phyloP scores from a whole-genome alignment of 2,888 invertebrate species.

The Xiphydria camelus region DNA sequence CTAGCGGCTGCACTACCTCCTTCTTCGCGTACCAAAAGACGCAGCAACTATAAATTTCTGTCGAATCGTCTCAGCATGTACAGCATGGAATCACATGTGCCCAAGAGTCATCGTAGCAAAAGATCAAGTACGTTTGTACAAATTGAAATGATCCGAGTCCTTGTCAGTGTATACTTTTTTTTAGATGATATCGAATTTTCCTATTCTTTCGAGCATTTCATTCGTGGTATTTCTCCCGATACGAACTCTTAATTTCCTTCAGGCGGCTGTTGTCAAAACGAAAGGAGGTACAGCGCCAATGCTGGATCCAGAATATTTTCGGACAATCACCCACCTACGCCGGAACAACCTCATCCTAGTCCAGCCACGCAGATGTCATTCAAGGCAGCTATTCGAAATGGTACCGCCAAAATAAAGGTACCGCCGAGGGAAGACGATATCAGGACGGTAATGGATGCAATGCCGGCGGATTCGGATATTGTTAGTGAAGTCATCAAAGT shows the following conservation, averaged over 20 bases:
- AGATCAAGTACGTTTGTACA: conserved; percentile 31
- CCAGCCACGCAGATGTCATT: conserved; percentile 23
- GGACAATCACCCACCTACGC: conserved; percentile 21
- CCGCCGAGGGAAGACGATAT: conserved; percentile 50
- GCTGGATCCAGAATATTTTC: conserved; percentile 1
- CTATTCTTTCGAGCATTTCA: background rate
- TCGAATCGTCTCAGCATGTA: conserved; percentile 46
- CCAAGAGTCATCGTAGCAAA: conserved; percentile 33
- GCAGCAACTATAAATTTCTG: conserved; percentile 28
- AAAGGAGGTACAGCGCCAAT: conserved; percentile 1
- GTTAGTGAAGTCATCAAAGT: conserved; percentile 25
- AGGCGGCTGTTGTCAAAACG: conserved; percentile 4
- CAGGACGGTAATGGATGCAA: conserved; percentile 50
- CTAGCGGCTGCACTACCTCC: conserved; percentile 22
- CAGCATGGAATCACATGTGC: conserved; percentile 32
- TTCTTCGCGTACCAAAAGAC: conserved; percentile 26
- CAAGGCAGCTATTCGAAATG: conserved; percentile 23
- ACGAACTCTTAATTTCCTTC: too few species aligned
- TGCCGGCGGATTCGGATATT: conserved; percentile 43
- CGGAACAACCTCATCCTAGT: conserved; percentile 28
- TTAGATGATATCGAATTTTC: background rate
- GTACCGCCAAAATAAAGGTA: conserved; percentile 25
- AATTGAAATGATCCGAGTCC: too few species aligned
- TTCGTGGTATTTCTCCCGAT: too few species aligned
- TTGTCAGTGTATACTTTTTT: too few species aligned